Evolutionary conservation across 2,113 vertebrate species (phyloP).

Genomic region (Pavo muticus): DNA sequence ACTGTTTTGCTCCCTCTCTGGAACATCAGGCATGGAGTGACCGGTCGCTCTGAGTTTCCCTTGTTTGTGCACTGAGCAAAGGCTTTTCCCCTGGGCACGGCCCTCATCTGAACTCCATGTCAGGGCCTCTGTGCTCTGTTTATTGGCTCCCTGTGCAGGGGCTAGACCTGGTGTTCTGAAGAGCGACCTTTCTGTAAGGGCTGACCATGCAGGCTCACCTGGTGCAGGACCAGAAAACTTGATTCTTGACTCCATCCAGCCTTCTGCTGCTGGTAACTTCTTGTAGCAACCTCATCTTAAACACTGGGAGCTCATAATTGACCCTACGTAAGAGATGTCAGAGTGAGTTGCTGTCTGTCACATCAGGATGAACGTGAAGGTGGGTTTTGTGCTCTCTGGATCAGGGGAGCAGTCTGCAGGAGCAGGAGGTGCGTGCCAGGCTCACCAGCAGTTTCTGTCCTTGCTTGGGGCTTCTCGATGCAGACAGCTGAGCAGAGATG

Average conservation of each 20-base stretch:
- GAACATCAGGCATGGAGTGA: background rate
- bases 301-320: fast-evolving
- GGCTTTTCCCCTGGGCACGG: fast-evolving
- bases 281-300: background rate
- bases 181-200: background rate
- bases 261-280: background rate
- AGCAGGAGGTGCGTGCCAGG: background rate
- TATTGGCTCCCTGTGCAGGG: background rate
- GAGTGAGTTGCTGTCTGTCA: background rate
- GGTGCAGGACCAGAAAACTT: background rate
- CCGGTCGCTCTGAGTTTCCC: background rate
- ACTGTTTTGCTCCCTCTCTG: background rate
- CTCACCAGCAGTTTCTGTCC: background rate
- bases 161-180: background rate
- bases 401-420: background rate
- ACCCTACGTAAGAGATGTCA: background rate
- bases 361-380: background rate
- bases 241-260: background rate
- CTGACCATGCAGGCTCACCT: background rate
- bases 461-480: background rate
- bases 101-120: background rate
- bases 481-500: background rate
- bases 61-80: background rate
- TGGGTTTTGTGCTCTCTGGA: background rate
- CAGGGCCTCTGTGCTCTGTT: background rate